phyloP scores from a whole-genome alignment of 2,888 invertebrate genomes.

The Ypsolopha sequella region DNA sequence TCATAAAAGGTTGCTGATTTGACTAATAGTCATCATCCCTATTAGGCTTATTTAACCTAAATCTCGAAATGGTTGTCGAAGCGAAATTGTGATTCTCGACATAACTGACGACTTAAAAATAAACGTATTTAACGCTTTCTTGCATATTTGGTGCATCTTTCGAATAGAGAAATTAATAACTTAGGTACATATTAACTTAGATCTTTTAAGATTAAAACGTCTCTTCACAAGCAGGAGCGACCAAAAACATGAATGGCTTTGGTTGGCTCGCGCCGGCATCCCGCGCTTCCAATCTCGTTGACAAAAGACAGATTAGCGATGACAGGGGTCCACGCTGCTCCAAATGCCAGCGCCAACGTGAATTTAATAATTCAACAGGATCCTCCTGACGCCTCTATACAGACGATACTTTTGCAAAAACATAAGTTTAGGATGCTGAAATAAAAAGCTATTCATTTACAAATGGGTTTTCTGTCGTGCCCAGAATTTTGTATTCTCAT shows the following conservation, averaged over 20 bases:
- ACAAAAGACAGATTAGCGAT: conserved; percentile 46
- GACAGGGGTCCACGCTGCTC: conserved; percentile 18
- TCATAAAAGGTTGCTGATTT: too few relatives aligned
- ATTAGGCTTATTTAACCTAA: too few relatives aligned
- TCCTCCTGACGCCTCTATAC: not conserved
- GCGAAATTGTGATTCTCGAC: too few relatives aligned
- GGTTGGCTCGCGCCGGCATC: conserved; percentile 3
- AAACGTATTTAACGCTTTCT: too few relatives aligned
- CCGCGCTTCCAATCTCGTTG: conserved; percentile 20
- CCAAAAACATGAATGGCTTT: not conserved
- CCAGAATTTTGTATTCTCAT: not conserved
- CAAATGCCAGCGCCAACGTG: conserved; percentile 17
- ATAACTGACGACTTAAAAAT: too few relatives aligned
- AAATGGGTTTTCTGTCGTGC: conserved; percentile 3
- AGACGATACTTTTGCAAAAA: conserved; percentile 3
- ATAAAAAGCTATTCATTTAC: conserved; percentile 5
- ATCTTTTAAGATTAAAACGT: not conserved
- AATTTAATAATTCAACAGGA: conserved; percentile 40
- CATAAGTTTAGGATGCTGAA: conserved; percentile 3
- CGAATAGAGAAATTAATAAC: too few relatives aligned
- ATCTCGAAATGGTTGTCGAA: too few relatives aligned
- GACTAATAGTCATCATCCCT: too few relatives aligned
- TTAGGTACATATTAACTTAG: too few relatives aligned
- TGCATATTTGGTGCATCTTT: too few relatives aligned
- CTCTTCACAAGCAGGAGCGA: conserved; percentile 1